Evolutionary conservation across 2,113 vertebrate genomes (phyloP).

Genomic region (Talpa occidentalis): DNA sequence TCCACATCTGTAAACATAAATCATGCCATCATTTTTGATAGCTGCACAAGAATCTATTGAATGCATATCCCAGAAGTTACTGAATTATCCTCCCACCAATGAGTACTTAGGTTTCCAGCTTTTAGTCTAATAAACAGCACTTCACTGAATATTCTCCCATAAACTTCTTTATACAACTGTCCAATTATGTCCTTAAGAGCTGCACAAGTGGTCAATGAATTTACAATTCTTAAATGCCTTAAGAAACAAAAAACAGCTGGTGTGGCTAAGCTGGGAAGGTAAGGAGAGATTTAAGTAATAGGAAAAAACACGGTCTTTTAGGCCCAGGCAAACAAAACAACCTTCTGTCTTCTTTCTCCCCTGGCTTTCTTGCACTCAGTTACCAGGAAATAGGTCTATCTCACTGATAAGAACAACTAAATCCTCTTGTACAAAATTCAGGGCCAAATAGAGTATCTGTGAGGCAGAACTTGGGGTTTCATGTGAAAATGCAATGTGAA

Average conservation of each 20-base stretch:
- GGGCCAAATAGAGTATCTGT: background rate
- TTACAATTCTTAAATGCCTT: background rate
- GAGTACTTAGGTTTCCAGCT: background rate
- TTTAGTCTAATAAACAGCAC: background rate
- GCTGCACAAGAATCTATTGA: background rate
- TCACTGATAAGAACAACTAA: conserved; percentile 34
- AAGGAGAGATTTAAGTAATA: background rate
- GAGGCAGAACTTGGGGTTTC: background rate
- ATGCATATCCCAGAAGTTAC: background rate
- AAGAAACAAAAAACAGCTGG: background rate
- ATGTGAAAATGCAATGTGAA: background rate
- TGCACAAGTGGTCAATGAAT: background rate
- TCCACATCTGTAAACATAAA: background rate
- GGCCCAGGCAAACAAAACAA: background rate
- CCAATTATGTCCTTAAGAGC: background rate
- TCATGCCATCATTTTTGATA: background rate
- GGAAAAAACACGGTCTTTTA: background rate
- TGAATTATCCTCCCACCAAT: background rate
- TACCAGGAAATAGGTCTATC: background rate
- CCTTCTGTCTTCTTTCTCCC: background rate
- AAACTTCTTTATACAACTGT: background rate
- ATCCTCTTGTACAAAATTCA: conserved; percentile 24
- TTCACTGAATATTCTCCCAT: background rate
- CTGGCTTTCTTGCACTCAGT: background rate
- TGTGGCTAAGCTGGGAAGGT: background rate